These are phyloP conservation scores for Brachionus plicatilis DNA, from an alignment of 1,140 invertebrate genomes.

Conservation along the genomic window DNA sequence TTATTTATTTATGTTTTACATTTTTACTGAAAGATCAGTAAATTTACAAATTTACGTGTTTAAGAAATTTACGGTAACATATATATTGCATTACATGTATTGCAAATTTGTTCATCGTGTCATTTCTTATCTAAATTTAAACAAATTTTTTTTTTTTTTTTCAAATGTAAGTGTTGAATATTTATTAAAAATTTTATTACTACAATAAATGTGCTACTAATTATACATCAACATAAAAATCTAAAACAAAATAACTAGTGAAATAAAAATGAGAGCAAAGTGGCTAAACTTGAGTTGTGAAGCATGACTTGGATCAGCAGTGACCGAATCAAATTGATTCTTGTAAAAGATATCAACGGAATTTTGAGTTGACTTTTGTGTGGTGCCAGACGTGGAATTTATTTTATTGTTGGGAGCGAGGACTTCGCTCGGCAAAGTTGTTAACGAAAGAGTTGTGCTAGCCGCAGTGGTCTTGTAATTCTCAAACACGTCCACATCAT, in stretches of 20 bases:
- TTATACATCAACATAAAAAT: not conserved
- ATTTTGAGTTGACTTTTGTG: not conserved
- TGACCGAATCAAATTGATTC: conserved; percentile 24
- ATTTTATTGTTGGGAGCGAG: not conserved
- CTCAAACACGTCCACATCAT: not conserved
- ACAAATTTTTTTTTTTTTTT: not conserved
- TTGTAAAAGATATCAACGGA: not conserved
- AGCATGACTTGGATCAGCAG: not conserved
- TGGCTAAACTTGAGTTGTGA: not conserved
- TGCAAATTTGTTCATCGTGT: not conserved
- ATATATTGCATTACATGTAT: too few relatives aligned
- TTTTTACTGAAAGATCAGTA: too few relatives aligned
- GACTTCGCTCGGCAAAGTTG: not conserved
- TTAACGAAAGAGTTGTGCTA: not conserved
- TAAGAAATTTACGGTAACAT: too few relatives aligned
- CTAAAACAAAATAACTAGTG: not conserved
- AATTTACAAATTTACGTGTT: too few relatives aligned
- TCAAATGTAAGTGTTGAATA: not conserved
- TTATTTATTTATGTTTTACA: too few relatives aligned
- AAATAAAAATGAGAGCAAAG: not conserved
- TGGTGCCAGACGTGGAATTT: not conserved
- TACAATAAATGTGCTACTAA: not conserved
- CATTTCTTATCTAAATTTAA: not conserved
- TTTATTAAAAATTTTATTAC: not conserved
- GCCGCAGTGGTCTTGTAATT: not conserved